Conservation (phyloP, 2,888 invertebrate species). For the Ptycholaimellus sp. region DNA sequence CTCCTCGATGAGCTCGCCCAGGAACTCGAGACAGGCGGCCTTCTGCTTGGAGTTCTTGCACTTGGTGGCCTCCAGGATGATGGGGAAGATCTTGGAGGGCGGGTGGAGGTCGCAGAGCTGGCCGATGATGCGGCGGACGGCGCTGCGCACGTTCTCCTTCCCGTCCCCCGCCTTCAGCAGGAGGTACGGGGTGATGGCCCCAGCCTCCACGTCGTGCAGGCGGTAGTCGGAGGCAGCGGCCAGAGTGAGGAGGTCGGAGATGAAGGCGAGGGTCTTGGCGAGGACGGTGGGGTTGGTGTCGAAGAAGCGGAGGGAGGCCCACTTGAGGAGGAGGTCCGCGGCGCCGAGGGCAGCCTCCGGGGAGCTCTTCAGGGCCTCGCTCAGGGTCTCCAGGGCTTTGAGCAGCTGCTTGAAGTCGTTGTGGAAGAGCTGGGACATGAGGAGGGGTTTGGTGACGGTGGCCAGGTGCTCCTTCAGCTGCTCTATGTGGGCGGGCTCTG, state of each 20-base stretch:
- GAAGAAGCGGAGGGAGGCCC: constrained; percentile 83
- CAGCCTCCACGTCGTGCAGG: constrained; percentile 67
- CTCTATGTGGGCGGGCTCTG: constrained; percentile 75
- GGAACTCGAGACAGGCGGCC: constrained; percentile 78
- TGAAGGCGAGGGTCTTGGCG: constrained; percentile 65
- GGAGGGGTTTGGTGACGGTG: constrained; percentile 58
- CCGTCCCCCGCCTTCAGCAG: constrained; percentile 85
- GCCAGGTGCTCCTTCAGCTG: constrained; percentile 72
- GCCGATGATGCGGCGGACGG: constrained; percentile 57
- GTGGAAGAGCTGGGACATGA: constrained; percentile 77
- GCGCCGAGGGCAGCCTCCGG: constrained; percentile 58
- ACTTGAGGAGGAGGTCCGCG: constrained; percentile 77
- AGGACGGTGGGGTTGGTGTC: constrained; percentile 95
- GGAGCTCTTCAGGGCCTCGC: no score
- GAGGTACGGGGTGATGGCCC: constrained; percentile 76
- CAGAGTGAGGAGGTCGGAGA: constrained; percentile 38
- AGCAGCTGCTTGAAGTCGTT: constrained; percentile 76
- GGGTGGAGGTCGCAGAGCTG: constrained; percentile 64
- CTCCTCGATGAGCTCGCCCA: constrained; percentile 39
- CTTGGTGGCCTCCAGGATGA: constrained; percentile 75
- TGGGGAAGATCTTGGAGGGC: constrained; percentile 60
- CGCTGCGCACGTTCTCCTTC: constrained; percentile 73
- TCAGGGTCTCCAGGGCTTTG: constrained; percentile 70
- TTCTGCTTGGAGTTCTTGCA: constrained; percentile 88
- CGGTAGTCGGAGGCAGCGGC: constrained; percentile 51